These are phyloP conservation scores for Lacerta viridis DNA, from an alignment of 2,797 vertebrate species.

Conservation along the genomic window DNA sequence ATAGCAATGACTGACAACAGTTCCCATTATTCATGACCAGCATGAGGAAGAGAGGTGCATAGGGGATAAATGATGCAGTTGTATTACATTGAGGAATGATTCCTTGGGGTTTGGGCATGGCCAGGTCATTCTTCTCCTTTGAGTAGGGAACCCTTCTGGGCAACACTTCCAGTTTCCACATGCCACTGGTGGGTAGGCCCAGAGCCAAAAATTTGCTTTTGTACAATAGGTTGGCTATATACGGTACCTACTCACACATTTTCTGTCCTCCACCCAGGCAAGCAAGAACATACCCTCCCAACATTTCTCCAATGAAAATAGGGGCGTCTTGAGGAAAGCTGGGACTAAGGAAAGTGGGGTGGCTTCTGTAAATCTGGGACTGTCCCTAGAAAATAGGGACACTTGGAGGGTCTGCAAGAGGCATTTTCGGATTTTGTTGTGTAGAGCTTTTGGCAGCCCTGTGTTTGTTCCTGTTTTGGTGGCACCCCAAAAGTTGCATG, in stretches of 20 bases:
- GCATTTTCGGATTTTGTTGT: neutral
- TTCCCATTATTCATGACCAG: neutral
- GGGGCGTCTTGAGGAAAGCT: too few relatives aligned
- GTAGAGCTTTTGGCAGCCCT: neutral
- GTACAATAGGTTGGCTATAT: too few relatives aligned
- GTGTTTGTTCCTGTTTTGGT: neutral
- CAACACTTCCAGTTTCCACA: too few relatives aligned
- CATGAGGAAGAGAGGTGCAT: neutral
- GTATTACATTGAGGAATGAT: neutral
- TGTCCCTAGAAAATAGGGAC: neutral
- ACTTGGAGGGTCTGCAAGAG: neutral
- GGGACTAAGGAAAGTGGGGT: neutral
- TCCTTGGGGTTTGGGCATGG: neutral
- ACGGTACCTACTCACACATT: too few relatives aligned
- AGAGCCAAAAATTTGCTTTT: too few relatives aligned
- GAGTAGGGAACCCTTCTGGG: too few relatives aligned
- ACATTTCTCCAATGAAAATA: too few relatives aligned
- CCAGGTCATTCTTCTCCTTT: neutral
- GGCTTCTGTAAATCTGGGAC: neutral
- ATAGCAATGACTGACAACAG: neutral
- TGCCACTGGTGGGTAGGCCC: too few relatives aligned
- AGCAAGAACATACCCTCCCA: too few relatives aligned
- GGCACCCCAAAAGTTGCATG: neutral
- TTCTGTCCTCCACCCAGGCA: neutral
- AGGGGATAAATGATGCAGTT: neutral